Conservation (phyloP, 2,888 invertebrate species). For the Sarcophaga subvicina region DNA sequence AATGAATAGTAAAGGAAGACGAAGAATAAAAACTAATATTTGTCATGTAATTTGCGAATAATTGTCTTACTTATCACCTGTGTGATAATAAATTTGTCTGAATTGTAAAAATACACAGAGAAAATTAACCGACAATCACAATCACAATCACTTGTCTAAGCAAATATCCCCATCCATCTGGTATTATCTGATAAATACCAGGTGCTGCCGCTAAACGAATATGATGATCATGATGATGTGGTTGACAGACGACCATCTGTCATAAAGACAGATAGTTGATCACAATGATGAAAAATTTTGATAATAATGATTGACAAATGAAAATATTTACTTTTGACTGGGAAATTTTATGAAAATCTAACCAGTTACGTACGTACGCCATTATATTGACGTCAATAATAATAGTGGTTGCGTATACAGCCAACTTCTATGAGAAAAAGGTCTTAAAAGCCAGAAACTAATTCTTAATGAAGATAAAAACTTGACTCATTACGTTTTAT, state of each 20-base stretch:
- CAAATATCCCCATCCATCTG: not conserved
- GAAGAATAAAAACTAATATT: conserved; percentile 18
- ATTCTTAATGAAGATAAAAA: not conserved
- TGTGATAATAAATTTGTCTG: conserved; percentile 39
- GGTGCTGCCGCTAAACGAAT: not conserved
- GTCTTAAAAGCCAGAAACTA: not conserved
- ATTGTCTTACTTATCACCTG: conserved; percentile 31
- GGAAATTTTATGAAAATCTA: conserved; percentile 25
- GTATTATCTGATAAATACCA: conserved; percentile 32
- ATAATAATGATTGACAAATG: not conserved
- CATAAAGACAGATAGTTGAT: not conserved
- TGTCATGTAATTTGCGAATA: conserved; percentile 47
- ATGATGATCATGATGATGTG: not conserved
- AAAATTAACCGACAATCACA: not conserved
- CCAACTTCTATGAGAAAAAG: not conserved
- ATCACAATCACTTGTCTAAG: not conserved
- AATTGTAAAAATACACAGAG: conserved; percentile 25
- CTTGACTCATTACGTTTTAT: not conserved
- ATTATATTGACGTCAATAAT: conserved; percentile 36
- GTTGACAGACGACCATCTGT: not conserved
- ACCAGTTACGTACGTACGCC: not conserved
- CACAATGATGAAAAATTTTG: not conserved
- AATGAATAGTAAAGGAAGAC: not conserved
- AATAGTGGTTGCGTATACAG: not conserved
- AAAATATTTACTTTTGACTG: conserved; percentile 1